Evolutionary conservation across 2,113 vertebrate genomes (phyloP).

Genomic region (Catharus minimus): DNA sequence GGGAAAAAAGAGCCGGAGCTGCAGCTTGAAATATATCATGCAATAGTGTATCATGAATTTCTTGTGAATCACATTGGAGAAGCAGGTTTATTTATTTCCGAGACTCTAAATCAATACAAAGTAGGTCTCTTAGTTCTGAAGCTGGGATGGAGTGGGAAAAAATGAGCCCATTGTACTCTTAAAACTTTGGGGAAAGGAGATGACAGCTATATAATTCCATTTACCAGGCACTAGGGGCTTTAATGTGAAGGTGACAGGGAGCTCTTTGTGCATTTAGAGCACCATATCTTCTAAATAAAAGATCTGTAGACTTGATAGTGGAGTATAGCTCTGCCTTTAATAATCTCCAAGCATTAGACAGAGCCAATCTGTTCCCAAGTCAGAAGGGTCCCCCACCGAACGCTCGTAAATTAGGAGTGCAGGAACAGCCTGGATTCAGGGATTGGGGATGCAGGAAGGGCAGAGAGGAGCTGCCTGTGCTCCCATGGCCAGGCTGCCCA

Average conservation of each 20-base stretch:
- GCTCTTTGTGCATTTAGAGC: conserved; percentile 83
- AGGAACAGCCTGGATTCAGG: conserved; percentile 22
- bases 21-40: conserved; percentile 83
- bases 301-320: conserved; percentile 83
- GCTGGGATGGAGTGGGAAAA: conserved; percentile 80
- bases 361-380: conserved; percentile 80
- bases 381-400: conserved; percentile 70
- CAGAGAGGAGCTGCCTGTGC: conserved; percentile 11
- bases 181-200: conserved; percentile 85
- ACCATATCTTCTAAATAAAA: conserved; percentile 85
- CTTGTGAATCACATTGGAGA: conserved; percentile 81
- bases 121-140: conserved; percentile 82
- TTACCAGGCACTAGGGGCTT: conserved; percentile 84
- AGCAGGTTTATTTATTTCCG: conserved; percentile 86
- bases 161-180: conserved; percentile 83
- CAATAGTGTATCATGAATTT: conserved; percentile 85
- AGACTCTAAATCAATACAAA: conserved; percentile 86
- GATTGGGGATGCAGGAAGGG: conserved; percentile 69
- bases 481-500: background rate
- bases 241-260: conserved; percentile 83
- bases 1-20: conserved; percentile 75
- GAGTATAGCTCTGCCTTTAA: conserved; percentile 79
- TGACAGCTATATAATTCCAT: conserved; percentile 87
- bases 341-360: conserved; percentile 81
- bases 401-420: conserved; percentile 75